Conservation (phyloP, 1,140 invertebrate species). For the Drosophila repletoides region DNA sequence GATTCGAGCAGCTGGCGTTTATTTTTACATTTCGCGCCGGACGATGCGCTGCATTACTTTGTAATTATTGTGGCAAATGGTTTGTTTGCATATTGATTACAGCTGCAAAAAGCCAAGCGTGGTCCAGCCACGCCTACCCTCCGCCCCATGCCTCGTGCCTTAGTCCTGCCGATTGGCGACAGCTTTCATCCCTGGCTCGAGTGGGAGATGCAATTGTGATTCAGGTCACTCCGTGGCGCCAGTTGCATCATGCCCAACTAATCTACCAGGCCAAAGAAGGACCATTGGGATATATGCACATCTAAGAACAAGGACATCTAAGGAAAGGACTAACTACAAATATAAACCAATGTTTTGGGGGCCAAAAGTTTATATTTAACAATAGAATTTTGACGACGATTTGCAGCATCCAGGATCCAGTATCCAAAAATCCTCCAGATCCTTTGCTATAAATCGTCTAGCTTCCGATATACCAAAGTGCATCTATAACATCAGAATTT, state of each 20-base stretch:
- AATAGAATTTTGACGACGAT: too few species aligned
- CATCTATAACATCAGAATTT: too few species aligned
- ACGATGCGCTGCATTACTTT: conserved; percentile 70
- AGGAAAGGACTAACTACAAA: too few species aligned
- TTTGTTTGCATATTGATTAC: conserved; percentile 80
- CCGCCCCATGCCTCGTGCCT: not conserved
- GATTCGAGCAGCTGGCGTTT: conserved; percentile 68
- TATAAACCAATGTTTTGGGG: too few species aligned
- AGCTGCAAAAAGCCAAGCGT: conserved; percentile 69
- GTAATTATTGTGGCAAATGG: conserved; percentile 78
- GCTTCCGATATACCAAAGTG: too few species aligned
- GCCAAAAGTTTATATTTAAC: too few species aligned
- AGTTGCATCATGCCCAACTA: not conserved
- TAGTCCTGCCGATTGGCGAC: conserved; percentile 2
- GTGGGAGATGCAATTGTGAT: conserved; percentile 6
- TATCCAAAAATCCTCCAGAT: too few species aligned
- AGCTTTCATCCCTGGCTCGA: not conserved
- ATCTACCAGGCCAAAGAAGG: too few species aligned
- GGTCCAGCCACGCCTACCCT: not conserved
- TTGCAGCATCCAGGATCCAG: too few species aligned
- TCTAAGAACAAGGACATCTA: too few species aligned
- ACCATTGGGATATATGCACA: too few species aligned
- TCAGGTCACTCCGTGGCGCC: conserved; percentile 18
- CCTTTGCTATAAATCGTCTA: too few species aligned
- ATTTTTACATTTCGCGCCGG: conserved; percentile 68